Percentiles rank a stretch among this genome's conserved stretches.
phyloP scores from a whole-genome alignment of 2,888 invertebrate genomes.

The Microctonus hyperodae region DNA sequence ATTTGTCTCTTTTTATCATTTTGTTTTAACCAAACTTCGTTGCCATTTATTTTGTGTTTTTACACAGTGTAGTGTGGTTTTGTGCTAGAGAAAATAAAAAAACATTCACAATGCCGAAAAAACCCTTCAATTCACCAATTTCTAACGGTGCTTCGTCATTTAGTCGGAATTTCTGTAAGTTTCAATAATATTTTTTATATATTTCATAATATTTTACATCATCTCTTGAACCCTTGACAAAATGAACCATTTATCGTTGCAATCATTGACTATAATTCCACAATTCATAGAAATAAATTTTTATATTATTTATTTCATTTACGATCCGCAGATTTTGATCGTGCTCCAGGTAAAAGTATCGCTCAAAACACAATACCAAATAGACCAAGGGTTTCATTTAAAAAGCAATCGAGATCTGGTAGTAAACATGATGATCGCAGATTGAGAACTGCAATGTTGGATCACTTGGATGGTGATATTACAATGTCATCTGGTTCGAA shows the following conservation, averaged over 20 bases:
- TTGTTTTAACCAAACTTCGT: not conserved
- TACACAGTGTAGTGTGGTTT: not conserved
- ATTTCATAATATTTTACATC: not conserved
- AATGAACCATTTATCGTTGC: not conserved
- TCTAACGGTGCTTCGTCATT: conserved; percentile 39
- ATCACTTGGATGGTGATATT: conserved; percentile 51
- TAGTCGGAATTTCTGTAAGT: conserved; percentile 52
- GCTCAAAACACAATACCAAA: no score
- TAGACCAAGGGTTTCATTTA: conserved; percentile 54
- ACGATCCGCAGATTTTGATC: conserved; percentile 50
- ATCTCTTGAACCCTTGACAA: not conserved
- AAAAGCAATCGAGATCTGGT: conserved; percentile 40
- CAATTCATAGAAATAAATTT: not conserved
- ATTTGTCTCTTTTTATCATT: no score
- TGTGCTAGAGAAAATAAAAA: not conserved
- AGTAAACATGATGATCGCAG: not conserved
- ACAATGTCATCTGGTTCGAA: conserved; percentile 48
- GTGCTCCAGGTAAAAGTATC: no score
- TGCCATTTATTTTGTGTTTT: not conserved
- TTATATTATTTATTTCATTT: not conserved
- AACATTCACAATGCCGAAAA: conserved; percentile 49
- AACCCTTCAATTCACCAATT: conserved; percentile 44
- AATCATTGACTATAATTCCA: not conserved
- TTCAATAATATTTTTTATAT: not conserved
- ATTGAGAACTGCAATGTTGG: conserved; percentile 23